Conservation (phyloP, 2,797 vertebrate genomes). For the Rhinella marina region DNA sequence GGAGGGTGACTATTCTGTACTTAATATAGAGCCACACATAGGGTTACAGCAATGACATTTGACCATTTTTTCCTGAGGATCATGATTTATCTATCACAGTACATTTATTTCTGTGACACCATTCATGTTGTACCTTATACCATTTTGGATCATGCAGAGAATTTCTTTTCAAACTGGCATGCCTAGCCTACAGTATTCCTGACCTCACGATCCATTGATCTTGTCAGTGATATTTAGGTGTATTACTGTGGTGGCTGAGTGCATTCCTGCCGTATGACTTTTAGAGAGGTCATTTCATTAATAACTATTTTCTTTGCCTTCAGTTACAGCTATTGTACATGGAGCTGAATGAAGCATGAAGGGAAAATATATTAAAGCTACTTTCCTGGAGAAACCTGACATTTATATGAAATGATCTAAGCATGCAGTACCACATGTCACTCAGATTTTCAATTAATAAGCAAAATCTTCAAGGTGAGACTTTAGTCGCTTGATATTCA, state of each 20-base stretch:
- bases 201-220: slow-evolving; percentile 50
- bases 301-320: slow-evolving; percentile 52
- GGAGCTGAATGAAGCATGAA: slow-evolving; percentile 30
- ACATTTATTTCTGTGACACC: too few relatives aligned
- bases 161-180: not conserved
- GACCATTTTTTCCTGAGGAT: too few relatives aligned
- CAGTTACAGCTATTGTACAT: slow-evolving; percentile 7
- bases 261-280: slow-evolving; percentile 10
- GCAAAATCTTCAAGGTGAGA: not conserved
- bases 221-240: slow-evolving; percentile 28
- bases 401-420: slow-evolving; percentile 4
- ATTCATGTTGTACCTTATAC: too few relatives aligned
- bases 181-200: not conserved
- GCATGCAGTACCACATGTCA: not conserved
- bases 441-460: not conserved
- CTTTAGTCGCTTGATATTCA: not conserved
- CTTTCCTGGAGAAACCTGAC: not conserved
- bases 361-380: slow-evolving; percentile 22
- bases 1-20: too few relatives aligned
- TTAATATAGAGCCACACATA: too few relatives aligned
- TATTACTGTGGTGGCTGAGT: slow-evolving; percentile 41
- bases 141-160: not conserved
- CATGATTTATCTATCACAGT: too few relatives aligned
- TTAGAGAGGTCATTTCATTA: slow-evolving; percentile 53
- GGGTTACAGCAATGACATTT: too few relatives aligned